Evolutionary conservation across 37 sponge, comb jelly and placozoan species (phyloP).

Genomic region (Cliona cf. orientalis): DNA sequence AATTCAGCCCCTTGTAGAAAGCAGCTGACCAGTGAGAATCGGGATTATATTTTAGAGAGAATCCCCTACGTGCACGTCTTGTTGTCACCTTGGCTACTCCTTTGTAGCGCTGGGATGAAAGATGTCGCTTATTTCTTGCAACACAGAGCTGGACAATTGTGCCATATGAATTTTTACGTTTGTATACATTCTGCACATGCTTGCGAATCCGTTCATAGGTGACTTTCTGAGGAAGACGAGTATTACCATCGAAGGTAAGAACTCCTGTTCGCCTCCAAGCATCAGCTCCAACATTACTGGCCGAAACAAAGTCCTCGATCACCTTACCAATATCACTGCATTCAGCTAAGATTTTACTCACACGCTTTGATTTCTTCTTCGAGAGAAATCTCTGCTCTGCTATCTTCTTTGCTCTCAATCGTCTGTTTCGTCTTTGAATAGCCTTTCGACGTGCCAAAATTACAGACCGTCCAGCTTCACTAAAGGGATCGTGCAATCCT

Average conservation of each 20-base stretch:
- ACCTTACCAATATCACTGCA: conserved; percentile 40
- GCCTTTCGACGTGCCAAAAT: too few species aligned
- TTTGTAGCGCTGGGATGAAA: too few species aligned
- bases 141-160: conserved; percentile 44
- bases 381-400: conserved; percentile 1
- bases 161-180: conserved; percentile 19
- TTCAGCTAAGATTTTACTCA: not conserved
- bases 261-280: conserved; percentile 45
- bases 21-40: conserved; percentile 47
- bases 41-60: conserved; percentile 32
- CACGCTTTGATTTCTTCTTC: not conserved
- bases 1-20: too few species aligned
- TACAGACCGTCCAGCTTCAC: not conserved
- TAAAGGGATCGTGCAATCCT: not conserved
- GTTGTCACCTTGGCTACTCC: conserved; percentile 33
- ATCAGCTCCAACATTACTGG: conserved; percentile 33
- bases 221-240: conserved; percentile 11
- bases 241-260: conserved; percentile 35
- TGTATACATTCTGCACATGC: conserved; percentile 28
- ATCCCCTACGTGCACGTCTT: conserved; percentile 21
- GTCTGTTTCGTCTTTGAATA: not conserved
- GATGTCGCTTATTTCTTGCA: conserved; percentile 16
- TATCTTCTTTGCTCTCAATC: not conserved
- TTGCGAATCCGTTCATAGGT: conserved; percentile 32
- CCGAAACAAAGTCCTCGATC: conserved; percentile 26